Conservation (phyloP, 2,888 invertebrate genomes). For the Catotricha subobsoleta region DNA sequence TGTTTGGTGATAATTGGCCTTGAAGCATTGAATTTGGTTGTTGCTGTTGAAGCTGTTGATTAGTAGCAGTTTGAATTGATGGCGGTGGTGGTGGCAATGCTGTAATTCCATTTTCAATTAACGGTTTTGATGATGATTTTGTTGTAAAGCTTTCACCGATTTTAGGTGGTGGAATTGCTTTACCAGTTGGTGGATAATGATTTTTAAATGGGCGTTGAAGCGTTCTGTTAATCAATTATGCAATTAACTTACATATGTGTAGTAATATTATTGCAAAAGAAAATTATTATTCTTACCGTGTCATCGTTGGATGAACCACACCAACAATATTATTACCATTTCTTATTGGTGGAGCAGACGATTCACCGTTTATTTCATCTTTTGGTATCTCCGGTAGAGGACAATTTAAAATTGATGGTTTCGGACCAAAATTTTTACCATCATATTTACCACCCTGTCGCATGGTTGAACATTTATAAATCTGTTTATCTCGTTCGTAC, state of each 20-base stretch:
- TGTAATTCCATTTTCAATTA: conserved; percentile 14
- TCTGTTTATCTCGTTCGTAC: conserved; percentile 29
- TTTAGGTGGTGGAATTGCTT: conserved; percentile 29
- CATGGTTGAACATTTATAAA: conserved; percentile 29
- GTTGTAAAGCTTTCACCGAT: conserved; percentile 26
- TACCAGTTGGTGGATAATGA: conserved; percentile 26
- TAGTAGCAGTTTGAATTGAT: neutral
- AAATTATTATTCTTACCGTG: neutral
- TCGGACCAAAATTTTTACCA: conserved; percentile 22
- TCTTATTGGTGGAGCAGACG: too few species aligned
- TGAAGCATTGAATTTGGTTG: conserved; percentile 8
- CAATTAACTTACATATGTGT: too few species aligned
- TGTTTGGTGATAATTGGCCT: conserved; percentile 19
- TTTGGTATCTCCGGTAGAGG: conserved; percentile 30
- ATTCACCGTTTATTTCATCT: too few species aligned
- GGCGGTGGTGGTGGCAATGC: conserved; percentile 11
- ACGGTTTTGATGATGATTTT: conserved; percentile 14
- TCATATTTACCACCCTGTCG: conserved; percentile 30
- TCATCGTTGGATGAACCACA: neutral
- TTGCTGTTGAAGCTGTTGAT: neutral
- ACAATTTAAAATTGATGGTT: conserved; percentile 30
- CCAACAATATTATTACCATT: conserved; percentile 1
- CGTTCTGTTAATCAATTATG: conserved; percentile 20
- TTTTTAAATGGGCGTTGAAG: conserved; percentile 27
- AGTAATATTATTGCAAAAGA: too few species aligned